Conservation (phyloP, 53 echinoderm and acorn worm species). For the Paelopatides confundens region DNA sequence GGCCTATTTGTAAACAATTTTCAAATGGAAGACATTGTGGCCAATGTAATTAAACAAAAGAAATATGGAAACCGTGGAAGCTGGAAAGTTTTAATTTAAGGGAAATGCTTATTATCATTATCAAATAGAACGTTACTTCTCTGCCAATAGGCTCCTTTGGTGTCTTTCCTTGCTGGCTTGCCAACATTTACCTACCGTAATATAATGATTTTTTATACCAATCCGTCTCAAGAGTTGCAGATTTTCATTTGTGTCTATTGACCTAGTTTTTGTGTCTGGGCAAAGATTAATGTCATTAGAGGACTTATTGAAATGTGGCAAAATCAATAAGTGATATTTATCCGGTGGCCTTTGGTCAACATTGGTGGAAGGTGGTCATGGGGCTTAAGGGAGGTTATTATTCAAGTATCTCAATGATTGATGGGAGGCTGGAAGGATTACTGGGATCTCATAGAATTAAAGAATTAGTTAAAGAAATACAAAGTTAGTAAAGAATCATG, state of each 20-base stretch:
- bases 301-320: slow-evolving; percentile 23
- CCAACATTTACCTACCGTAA: no score
- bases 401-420: background rate
- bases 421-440: slow-evolving; percentile 8
- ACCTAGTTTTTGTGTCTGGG: background rate
- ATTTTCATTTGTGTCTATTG: background rate
- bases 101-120: no score
- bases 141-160: no score
- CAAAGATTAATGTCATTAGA: slow-evolving; percentile 38
- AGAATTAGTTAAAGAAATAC: slow-evolving; percentile 7
- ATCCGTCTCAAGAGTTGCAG: background rate
- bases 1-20: no score
- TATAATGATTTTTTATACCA: no score
- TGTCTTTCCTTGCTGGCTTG: no score
- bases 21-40: no score
- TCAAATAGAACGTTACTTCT: no score
- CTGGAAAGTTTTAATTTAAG: no score
- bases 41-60: no score
- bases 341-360: slow-evolving; percentile 39
- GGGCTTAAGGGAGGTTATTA: background rate
- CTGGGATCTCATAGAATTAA: background rate
- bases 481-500: background rate
- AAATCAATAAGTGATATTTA: slow-evolving; percentile 32
- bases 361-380: slow-evolving; percentile 7
- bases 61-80: no score